These are phyloP conservation scores for Pogonomyrmex californicus DNA, from an alignment of 1,140 invertebrate genomes.

Conservation along the genomic window DNA sequence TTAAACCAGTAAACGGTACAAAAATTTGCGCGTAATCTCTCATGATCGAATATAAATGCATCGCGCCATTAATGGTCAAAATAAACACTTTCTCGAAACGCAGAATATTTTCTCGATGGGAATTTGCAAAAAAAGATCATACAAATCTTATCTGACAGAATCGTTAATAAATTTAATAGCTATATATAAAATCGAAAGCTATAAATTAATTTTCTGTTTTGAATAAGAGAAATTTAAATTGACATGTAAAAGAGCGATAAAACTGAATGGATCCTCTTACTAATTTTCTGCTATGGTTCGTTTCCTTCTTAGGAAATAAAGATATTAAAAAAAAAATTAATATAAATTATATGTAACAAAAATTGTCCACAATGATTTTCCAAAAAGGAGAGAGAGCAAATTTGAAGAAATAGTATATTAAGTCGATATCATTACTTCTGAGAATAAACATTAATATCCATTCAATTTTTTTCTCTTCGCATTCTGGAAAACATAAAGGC, in stretches of 20 bases:
- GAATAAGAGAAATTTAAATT: neutral
- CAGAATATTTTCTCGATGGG: slow-evolving; percentile 6
- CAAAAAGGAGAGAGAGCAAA: neutral
- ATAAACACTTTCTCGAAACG: slow-evolving; percentile 34
- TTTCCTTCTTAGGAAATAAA: slow-evolving; percentile 5
- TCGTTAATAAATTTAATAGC: neutral
- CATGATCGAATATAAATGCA: slow-evolving; percentile 67
- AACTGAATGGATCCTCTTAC: neutral
- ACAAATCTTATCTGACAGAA: slow-evolving; percentile 14
- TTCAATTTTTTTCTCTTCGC: neutral
- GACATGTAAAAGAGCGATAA: neutral
- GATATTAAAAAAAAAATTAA: neutral
- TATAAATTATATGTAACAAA: neutral
- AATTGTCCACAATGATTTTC: neutral
- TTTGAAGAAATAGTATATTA: neutral
- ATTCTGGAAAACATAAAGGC: slow-evolving; percentile 9
- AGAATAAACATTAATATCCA: neutral
- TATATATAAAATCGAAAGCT: neutral
- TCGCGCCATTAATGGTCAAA: neutral
- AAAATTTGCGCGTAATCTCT: slow-evolving; percentile 13
- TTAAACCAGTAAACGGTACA: slow-evolving; percentile 35
- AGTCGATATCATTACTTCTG: neutral
- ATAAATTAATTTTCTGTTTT: neutral
- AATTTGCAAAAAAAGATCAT: neutral
- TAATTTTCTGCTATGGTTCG: neutral